These are phyloP conservation scores for Argyrosomus regius DNA, from an alignment of 2,797 vertebrate species.

Conservation along the genomic window DNA sequence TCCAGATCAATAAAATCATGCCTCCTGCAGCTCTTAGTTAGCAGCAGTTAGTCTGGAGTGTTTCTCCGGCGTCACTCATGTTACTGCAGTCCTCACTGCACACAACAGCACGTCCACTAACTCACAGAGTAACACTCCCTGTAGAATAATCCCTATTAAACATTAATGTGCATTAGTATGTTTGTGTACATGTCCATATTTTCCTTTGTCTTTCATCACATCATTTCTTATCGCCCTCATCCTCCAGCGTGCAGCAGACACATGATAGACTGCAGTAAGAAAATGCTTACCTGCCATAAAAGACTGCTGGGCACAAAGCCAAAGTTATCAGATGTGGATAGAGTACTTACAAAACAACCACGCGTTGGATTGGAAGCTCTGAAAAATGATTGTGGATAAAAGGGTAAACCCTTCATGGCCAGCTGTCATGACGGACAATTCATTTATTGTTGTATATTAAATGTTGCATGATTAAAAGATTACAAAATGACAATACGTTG, in stretches of 20 bases:
- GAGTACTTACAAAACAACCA: background rate
- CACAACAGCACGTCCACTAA: background rate
- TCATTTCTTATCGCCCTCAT: background rate
- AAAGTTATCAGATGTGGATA: slow-evolving; percentile 10
- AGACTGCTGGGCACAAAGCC: background rate
- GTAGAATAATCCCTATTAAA: background rate
- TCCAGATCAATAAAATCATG: background rate
- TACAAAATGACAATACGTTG: too few species aligned
- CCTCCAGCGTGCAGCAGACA: background rate
- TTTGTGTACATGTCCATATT: background rate
- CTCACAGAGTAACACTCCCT: background rate
- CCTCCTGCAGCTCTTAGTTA: background rate
- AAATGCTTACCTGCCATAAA: slow-evolving; percentile 21
- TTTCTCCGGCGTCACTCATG: background rate
- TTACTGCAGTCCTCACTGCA: background rate
- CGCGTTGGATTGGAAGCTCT: background rate
- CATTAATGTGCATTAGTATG: background rate
- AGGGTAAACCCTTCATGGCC: too few species aligned
- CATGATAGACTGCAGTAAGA: background rate
- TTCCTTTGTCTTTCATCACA: background rate
- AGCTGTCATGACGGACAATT: too few species aligned
- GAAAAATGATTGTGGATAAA: background rate
- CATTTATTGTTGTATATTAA: too few species aligned
- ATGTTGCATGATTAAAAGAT: too few species aligned
- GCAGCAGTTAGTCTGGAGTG: background rate